These are phyloP conservation scores for Xiphias gladius DNA, from an alignment of 2,113 vertebrate genomes.

Conservation along the genomic window DNA sequence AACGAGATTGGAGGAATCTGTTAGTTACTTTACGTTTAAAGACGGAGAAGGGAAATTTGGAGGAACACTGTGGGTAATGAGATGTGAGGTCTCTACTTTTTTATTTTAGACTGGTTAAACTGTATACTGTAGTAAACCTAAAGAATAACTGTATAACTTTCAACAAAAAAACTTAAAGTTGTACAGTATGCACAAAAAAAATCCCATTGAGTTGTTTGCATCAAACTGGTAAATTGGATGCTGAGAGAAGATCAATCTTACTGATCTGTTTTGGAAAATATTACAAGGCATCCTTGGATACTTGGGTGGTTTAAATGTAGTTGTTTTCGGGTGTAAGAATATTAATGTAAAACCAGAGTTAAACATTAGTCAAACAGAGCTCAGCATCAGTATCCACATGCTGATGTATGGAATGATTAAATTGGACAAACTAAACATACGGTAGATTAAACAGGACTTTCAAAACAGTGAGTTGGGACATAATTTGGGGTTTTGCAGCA, in stretches of 20 bases:
- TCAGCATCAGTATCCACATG: conserved; percentile 29
- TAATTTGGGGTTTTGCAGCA: not conserved
- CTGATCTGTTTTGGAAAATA: conserved; percentile 34
- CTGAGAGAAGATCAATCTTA: conserved; percentile 30
- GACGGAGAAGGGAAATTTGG: conserved; percentile 2
- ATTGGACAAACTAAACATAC: conserved; percentile 13
- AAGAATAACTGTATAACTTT: not conserved
- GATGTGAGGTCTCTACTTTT: not conserved
- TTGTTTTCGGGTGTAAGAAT: conserved; percentile 13
- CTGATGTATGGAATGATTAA: not conserved
- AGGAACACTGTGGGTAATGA: not conserved
- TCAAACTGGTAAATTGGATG: conserved; percentile 7
- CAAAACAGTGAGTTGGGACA: not conserved
- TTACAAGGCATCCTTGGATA: not conserved
- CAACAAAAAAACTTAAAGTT: not conserved
- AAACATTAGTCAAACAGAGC: conserved; percentile 31
- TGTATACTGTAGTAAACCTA: not conserved
- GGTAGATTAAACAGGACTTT: not conserved
- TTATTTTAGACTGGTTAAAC: not conserved
- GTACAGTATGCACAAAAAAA: not conserved
- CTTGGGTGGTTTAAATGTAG: conserved; percentile 17
- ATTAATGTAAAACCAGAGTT: conserved; percentile 33
- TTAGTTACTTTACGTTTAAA: not conserved
- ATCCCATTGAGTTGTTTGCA: conserved; percentile 1
- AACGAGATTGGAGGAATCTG: not conserved